A percentile compares a stretch with the other conserved stretches of the same genome.
Evolutionary conservation across 2,888 invertebrate genomes (phyloP).

Genomic region (Pteria penguin): DNA sequence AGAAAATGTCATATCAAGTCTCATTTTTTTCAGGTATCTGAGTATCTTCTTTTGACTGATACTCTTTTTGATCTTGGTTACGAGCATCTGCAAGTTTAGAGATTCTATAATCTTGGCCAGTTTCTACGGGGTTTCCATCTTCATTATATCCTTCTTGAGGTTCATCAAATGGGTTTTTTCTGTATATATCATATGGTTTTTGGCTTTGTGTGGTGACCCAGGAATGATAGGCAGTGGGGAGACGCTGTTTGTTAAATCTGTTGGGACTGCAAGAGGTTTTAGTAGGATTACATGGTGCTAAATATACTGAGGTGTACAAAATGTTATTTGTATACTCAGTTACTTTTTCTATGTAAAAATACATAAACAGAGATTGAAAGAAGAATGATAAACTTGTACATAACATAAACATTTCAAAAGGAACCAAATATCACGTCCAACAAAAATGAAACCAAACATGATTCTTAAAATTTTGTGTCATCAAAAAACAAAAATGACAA

Average conservation of each 20-base stretch:
- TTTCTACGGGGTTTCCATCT: neutral
- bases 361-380: too few relatives aligned
- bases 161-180: constrained; percentile 21
- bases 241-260: constrained; percentile 49
- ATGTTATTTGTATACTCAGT: too few relatives aligned
- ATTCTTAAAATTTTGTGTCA: too few relatives aligned
- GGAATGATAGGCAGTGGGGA: constrained; percentile 52
- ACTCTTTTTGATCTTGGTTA: neutral
- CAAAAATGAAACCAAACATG: too few relatives aligned
- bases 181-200: constrained; percentile 42
- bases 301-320: too few relatives aligned
- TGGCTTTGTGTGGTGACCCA: constrained; percentile 60
- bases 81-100: neutral
- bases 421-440: too few relatives aligned
- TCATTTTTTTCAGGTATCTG: neutral
- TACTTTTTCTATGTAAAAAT: too few relatives aligned
- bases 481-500: too few relatives aligned
- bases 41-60: neutral
- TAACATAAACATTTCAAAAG: too few relatives aligned
- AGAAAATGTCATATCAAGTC: too few relatives aligned
- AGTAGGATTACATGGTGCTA: neutral
- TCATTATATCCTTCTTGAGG: neutral
- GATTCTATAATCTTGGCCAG: neutral
- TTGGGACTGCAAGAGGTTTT: constrained; percentile 33
- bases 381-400: too few relatives aligned